Evolutionary conservation across 1,140 invertebrate species (phyloP).

Genomic region (Bicyclus anynana): DNA sequence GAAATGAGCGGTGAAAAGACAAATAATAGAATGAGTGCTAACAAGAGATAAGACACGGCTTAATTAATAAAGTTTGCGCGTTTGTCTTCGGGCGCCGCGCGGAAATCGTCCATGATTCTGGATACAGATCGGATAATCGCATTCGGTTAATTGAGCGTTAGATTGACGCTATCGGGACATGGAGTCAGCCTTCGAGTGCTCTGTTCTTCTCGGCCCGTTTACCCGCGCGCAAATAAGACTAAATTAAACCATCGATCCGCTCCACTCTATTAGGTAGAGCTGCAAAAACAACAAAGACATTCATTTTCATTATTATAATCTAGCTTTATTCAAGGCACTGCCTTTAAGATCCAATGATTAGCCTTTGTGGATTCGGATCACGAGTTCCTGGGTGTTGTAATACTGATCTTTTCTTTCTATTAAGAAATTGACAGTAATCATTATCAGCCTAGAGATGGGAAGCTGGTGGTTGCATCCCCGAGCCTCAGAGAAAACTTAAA

Average conservation of each 20-base stretch:
- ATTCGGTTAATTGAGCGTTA: constrained; percentile 74
- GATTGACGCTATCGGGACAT: constrained; percentile 71
- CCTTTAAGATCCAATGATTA: no score
- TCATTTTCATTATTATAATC: not conserved
- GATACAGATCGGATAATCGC: constrained; percentile 72
- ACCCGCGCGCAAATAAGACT: constrained; percentile 5
- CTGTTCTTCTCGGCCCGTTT: constrained; percentile 10
- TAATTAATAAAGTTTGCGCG: constrained; percentile 76
- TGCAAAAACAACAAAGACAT: constrained; percentile 11
- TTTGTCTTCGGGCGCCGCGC: constrained; percentile 57
- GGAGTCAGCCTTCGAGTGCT: constrained; percentile 27
- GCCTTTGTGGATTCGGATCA: no score
- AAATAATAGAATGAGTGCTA: constrained; percentile 78
- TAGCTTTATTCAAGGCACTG: no score
- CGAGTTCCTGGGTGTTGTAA: no score
- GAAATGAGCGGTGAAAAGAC: constrained; percentile 76
- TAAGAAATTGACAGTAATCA: no score
- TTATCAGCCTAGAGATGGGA: no score
- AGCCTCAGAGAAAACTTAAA: no score
- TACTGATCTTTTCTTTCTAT: no score
- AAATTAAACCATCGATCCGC: constrained; percentile 9
- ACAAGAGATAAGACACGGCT: constrained; percentile 77
- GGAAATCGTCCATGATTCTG: constrained; percentile 53
- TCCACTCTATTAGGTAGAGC: not conserved
- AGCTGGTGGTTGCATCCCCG: no score